phyloP scores from a whole-genome alignment of 1,140 invertebrate genomes.

The Ceratina japonica region DNA sequence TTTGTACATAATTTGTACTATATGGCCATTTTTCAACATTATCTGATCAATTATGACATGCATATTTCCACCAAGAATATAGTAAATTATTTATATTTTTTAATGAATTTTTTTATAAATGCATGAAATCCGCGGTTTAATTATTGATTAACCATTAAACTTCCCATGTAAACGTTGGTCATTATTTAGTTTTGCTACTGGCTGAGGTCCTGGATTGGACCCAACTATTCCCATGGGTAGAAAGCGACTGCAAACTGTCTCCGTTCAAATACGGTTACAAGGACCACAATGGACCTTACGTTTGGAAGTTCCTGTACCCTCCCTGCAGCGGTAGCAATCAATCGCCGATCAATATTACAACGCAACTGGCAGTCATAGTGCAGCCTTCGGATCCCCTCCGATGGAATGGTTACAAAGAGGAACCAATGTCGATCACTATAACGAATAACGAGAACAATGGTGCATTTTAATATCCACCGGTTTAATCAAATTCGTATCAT shows the following conservation, averaged over 20 bases:
- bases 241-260: neutral
- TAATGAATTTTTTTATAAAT: too few relatives aligned
- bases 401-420: slow-evolving; percentile 64
- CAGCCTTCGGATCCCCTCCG: slow-evolving; percentile 60
- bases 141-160: too few relatives aligned
- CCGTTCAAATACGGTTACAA: slow-evolving; percentile 56
- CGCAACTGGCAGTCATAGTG: slow-evolving; percentile 54
- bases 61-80: too few relatives aligned
- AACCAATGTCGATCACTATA: slow-evolving; percentile 64
- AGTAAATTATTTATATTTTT: too few relatives aligned
- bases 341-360: slow-evolving; percentile 76
- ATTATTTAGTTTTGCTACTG: slow-evolving; percentile 61
- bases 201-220: slow-evolving; percentile 67
- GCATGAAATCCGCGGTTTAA: too few relatives aligned
- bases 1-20: too few relatives aligned
- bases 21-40: too few relatives aligned
- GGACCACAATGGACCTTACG: slow-evolving; percentile 69
- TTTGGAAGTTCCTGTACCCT: slow-evolving; percentile 68
- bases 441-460: slow-evolving; percentile 68
- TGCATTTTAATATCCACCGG: slow-evolving; percentile 23
- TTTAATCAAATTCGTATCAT: neutral
- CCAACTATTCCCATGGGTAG: slow-evolving; percentile 43
- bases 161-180: neutral
- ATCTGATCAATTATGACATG: too few relatives aligned
- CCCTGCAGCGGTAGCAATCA: slow-evolving; percentile 59